These are phyloP conservation scores for Apostichopus parvimensis DNA, from an alignment of 35 echinoderm and acorn worm genomes.

Conservation along the genomic window DNA sequence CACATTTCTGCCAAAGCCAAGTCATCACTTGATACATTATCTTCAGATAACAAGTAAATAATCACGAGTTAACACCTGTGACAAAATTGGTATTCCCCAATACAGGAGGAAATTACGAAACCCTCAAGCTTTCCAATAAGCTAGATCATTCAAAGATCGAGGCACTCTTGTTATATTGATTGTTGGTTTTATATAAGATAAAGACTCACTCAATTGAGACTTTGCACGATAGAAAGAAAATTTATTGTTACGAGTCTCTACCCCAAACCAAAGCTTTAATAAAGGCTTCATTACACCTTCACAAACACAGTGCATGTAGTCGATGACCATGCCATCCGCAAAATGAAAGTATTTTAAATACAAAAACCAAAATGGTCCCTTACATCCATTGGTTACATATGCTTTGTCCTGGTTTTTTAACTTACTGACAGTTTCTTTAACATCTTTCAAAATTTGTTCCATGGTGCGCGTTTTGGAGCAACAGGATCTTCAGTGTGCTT, in stretches of 20 bases:
- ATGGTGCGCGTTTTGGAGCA: background rate
- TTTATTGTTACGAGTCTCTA: background rate
- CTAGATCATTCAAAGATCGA: background rate
- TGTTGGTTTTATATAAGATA: constrained; percentile 35
- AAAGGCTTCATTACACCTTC: constrained; percentile 47
- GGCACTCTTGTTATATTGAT: constrained; percentile 43
- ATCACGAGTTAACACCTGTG: background rate
- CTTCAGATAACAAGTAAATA: background rate
- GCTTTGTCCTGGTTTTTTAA: background rate
- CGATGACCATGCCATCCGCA: constrained; percentile 53
- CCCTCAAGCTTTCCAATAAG: constrained; percentile 57
- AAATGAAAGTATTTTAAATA: constrained; percentile 44
- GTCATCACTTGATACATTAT: background rate
- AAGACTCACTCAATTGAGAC: background rate
- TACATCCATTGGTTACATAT: constrained; percentile 18
- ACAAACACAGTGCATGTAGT: constrained; percentile 64
- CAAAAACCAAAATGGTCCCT: constrained; percentile 59
- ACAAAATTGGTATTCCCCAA: background rate
- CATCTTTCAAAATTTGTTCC: background rate
- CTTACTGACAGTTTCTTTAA: background rate
- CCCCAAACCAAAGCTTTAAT: constrained; percentile 17
- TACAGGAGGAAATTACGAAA: background rate
- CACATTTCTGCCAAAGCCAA: background rate
- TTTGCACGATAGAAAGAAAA: constrained; percentile 5
- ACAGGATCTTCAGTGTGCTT: background rate